These are phyloP conservation scores for Scomber colias DNA, from an alignment of 2,113 vertebrate genomes.

Conservation along the genomic window DNA sequence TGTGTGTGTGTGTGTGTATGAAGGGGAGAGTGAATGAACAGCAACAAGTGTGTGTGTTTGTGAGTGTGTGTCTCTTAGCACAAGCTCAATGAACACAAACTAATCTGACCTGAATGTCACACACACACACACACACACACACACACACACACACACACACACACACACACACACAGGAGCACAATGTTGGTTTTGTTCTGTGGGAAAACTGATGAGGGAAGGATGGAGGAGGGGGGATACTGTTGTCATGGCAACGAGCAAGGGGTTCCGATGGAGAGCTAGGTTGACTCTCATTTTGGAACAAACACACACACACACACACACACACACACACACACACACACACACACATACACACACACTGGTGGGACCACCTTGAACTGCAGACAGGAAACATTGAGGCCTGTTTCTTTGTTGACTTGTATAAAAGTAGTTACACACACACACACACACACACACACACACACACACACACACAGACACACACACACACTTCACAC, in stretches of 20 bases:
- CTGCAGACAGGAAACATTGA: conserved; percentile 75
- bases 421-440: conserved; percentile 50
- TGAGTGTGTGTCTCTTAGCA: conserved; percentile 32
- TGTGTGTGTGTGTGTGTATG: conserved; percentile 24
- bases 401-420: conserved; percentile 62
- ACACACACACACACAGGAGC: conserved; percentile 39
- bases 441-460: conserved; percentile 28
- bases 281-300: conserved; percentile 61
- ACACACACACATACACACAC: conserved; percentile 47
- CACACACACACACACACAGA: conserved; percentile 54
- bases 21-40: conserved; percentile 32
- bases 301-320: conserved; percentile 48
- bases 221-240: conserved; percentile 46
- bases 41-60: neutral
- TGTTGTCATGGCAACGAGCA: conserved; percentile 75
- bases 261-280: conserved; percentile 59
- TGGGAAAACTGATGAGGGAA: conserved; percentile 75
- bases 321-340: too few species aligned
- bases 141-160: conserved; percentile 43
- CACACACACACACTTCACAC: conserved; percentile 30
- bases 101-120: conserved; percentile 83
- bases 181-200: conserved; percentile 87
- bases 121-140: conserved; percentile 42
- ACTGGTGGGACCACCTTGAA: conserved; percentile 64
- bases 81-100: conserved; percentile 74